Evolutionary conservation across 2,888 invertebrate species (phyloP), one percentile per base, ranked within the genome.

Genomic region (Agonum fuliginosum): DNA sequence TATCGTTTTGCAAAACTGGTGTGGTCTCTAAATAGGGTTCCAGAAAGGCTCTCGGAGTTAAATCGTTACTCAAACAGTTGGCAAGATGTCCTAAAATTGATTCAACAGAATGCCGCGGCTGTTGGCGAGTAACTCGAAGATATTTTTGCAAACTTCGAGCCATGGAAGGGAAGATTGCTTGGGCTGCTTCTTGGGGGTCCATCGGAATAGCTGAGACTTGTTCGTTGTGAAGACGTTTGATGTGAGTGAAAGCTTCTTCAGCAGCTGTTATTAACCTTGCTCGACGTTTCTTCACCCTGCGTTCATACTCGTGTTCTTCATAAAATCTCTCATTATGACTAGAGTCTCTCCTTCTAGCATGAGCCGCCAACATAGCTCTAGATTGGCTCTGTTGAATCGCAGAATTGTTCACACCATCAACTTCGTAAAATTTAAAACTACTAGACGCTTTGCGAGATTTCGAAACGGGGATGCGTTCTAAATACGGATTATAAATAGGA

Each of bases 241-340:
- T 97, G 84, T 99, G 98, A 8, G 98, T 97, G 86, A 99, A 99
- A 0, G 99, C 98, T 84, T 99, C 99, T 86, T 99, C 99, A 0
- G 98, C 95, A 0, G 98, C 97, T 0, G 96, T 94, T 74, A 98
- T 92, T 43, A 99, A 89, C 17, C 99, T 89, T 2, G 98, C 97
- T 78, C 93, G 90, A 0, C 98, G 89, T 86, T 98, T 98, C 83
- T 95, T 91, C 76, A 98, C 97, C 76, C 98, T 90, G 2, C 97
- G 89, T 84, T 97, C 97, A 83, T 97, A 97, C 87, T 99, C 99
- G 84, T 97, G 95, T 87, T 99, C 99, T 86, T 99, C 98, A 87
- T 99, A 98, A 87, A 99, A 98, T 34, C 97, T 90, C 88, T 99
- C 99, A 87, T 98, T 98, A 88, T 98, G 98, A 80, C 96, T 95